Conservation (phyloP, 37 sponge, comb jelly and placozoan species). For the Tethya wilhelma region DNA sequence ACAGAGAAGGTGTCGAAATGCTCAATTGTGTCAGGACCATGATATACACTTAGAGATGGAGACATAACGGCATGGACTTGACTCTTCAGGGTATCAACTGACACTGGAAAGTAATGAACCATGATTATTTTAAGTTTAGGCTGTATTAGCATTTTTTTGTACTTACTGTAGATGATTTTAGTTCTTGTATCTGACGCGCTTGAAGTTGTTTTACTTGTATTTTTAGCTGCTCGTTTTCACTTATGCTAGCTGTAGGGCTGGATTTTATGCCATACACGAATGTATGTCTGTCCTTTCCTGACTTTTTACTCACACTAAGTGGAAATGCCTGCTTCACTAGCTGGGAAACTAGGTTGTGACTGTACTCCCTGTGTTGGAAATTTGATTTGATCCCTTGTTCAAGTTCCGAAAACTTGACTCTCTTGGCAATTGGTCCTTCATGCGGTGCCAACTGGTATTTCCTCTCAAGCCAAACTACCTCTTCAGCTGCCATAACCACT, state of each 20-base stretch:
- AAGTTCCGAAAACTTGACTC: slow-evolving; percentile 1
- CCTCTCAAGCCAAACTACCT: not conserved
- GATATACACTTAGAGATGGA: not conserved
- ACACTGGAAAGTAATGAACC: too few species aligned
- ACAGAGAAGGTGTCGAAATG: not conserved
- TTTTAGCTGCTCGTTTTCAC: not conserved
- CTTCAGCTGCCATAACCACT: not conserved
- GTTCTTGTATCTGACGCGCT: not conserved
- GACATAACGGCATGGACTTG: not conserved
- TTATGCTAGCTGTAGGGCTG: not conserved
- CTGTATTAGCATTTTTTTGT: too few species aligned
- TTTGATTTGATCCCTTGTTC: not conserved
- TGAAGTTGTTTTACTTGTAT: not conserved
- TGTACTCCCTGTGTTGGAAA: not conserved
- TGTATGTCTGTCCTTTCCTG: not conserved
- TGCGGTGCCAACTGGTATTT: not conserved
- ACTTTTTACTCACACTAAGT: not conserved
- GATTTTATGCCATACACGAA: not conserved
- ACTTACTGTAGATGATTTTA: too few species aligned
- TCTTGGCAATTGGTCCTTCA: slow-evolving; percentile 11
- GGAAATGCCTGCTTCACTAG: slow-evolving; percentile 2
- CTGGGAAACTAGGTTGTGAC: not conserved
- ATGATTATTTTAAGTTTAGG: too few species aligned
- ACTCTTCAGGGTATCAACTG: not conserved
- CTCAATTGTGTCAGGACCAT: slow-evolving; percentile 2